These are phyloP conservation scores for Aspidiotus rigidus DNA, from an alignment of 2,888 invertebrate genomes.

Conservation along the genomic window DNA sequence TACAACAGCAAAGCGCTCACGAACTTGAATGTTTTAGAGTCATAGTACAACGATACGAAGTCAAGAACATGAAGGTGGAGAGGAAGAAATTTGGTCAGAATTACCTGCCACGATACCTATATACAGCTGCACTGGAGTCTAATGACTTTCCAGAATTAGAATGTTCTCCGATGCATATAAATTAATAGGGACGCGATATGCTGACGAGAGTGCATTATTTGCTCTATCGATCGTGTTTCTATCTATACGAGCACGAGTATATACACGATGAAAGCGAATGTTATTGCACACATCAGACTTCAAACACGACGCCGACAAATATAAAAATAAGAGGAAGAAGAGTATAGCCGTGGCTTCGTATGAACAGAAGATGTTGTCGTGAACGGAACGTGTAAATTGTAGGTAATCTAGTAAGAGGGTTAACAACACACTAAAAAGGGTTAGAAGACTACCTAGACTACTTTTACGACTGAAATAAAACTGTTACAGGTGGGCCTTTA, in stretches of 20 bases:
- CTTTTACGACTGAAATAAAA: conserved; percentile 26
- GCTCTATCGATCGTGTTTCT: no score
- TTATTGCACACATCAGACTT: conserved; percentile 4
- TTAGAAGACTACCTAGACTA: conserved; percentile 8
- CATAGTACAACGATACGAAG: no score
- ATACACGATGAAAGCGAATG: neutral
- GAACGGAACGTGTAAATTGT: conserved; percentile 26
- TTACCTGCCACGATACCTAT: no score
- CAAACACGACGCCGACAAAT: conserved; percentile 14
- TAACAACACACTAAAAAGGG: conserved; percentile 17
- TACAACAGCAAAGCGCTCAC: no score
- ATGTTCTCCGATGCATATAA: no score
- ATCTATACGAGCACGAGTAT: no score
- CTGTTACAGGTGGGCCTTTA: conserved; percentile 29
- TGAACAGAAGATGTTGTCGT: conserved; percentile 1
- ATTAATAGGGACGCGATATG: no score
- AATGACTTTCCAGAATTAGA: no score
- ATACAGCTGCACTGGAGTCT: no score
- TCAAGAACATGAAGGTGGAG: neutral
- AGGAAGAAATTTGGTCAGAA: neutral
- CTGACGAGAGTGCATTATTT: no score
- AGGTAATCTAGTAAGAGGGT: conserved; percentile 27
- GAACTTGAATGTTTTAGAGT: no score
- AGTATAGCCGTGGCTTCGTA: conserved; percentile 6
- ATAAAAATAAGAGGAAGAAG: conserved; percentile 16